Percentiles rank a stretch among this genome's conserved stretches.
phyloP scores from a whole-genome alignment of 1,140 invertebrate species.

The Cydia pomonella region DNA sequence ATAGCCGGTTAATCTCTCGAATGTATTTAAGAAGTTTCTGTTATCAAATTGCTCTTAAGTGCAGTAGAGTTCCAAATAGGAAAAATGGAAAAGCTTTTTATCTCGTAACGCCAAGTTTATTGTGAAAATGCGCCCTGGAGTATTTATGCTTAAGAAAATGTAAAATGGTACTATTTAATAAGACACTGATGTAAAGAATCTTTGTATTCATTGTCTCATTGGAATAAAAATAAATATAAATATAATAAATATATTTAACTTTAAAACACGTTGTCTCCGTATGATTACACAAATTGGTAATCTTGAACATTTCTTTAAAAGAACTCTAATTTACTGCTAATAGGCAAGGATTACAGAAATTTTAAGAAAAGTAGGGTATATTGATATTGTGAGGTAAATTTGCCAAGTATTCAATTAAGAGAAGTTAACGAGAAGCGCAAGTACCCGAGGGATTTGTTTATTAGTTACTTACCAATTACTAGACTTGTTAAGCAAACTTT shows the following conservation, averaged over 20 bases:
- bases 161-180: background rate
- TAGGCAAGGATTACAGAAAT: background rate
- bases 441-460: constrained; percentile 1
- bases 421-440: constrained; percentile 14
- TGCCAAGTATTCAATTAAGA: constrained; percentile 17
- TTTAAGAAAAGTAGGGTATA: background rate
- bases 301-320: too few species aligned
- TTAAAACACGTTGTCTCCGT: too few species aligned
- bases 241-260: too few species aligned
- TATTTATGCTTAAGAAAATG: background rate
- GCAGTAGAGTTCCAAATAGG: background rate
- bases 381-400: constrained; percentile 17
- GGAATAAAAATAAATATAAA: too few species aligned
- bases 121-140: background rate
- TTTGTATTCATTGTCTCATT: background rate
- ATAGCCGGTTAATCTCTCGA: background rate
- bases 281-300: too few species aligned
- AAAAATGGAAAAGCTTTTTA: background rate
- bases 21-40: background rate
- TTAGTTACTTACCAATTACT: constrained; percentile 21
- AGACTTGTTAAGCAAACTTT: constrained; percentile 14
- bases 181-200: background rate
- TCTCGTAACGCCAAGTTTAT: background rate
- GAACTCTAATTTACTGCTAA: background rate
- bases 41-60: constrained; percentile 9